phyloP scores from a whole-genome alignment of 1,140 invertebrate species.

The Pachyrhynchus sulphureomaculatus region DNA sequence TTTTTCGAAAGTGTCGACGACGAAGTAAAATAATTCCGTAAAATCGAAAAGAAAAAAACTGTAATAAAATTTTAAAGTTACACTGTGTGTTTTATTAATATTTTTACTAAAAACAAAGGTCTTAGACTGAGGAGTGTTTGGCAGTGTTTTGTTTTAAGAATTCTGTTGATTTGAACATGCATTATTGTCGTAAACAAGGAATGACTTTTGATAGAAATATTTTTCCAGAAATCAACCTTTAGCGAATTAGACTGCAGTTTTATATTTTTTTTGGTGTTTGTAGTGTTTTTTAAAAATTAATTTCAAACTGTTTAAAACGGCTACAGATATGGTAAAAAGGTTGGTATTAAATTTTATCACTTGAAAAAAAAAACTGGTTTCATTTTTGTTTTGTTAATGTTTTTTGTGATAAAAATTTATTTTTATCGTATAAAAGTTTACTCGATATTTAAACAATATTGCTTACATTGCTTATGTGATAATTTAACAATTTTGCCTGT shows the following conservation, averaged over 20 bases:
- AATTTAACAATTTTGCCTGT: too few species aligned
- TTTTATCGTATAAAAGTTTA: too few species aligned
- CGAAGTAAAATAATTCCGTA: background rate
- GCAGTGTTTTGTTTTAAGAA: slow-evolving; percentile 13
- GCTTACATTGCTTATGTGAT: too few species aligned
- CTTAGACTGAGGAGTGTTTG: background rate
- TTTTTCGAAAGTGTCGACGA: background rate
- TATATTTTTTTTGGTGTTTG: background rate
- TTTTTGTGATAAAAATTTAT: too few species aligned
- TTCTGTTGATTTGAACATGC: slow-evolving; percentile 10
- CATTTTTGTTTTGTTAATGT: too few species aligned
- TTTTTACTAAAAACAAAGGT: background rate
- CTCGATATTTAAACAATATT: too few species aligned
- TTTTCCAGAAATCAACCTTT: background rate
- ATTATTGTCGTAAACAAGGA: slow-evolving; percentile 17
- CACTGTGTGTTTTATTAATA: background rate
- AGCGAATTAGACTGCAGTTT: background rate
- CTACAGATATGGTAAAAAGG: slow-evolving; percentile 45
- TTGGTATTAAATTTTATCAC: slow-evolving; percentile 25
- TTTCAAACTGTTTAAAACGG: slow-evolving; percentile 45
- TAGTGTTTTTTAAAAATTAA: background rate
- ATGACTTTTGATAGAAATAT: slow-evolving; percentile 22
- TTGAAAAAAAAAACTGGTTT: too few species aligned
- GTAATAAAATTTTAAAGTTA: background rate
- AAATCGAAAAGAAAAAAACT: background rate